These are phyloP conservation scores for Galemys pyrenaicus DNA, from an alignment of 2,113 vertebrate genomes.

Conservation along the genomic window DNA sequence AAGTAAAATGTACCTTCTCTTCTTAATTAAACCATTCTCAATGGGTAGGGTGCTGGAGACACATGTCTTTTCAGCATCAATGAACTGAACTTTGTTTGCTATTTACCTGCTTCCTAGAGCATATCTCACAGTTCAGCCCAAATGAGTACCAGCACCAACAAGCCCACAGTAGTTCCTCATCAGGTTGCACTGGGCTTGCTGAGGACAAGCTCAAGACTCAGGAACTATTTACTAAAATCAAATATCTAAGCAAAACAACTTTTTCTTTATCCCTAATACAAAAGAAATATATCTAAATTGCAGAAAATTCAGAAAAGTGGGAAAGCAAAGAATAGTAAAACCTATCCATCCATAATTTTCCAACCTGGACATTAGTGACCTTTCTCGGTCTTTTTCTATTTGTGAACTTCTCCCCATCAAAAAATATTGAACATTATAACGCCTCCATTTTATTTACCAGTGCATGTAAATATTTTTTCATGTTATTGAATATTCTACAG, in stretches of 20 bases:
- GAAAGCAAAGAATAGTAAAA: constrained; percentile 34
- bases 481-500: constrained; percentile 34
- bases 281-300: constrained; percentile 20
- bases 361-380: not conserved
- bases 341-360: not conserved
- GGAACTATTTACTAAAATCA: not conserved
- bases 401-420: not conserved
- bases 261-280: constrained; percentile 11
- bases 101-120: not conserved
- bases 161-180: not conserved
- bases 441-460: constrained; percentile 6
- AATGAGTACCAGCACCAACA: not conserved
- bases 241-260: not conserved
- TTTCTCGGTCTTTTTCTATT: constrained; percentile 7
- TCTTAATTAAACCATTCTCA: constrained; percentile 45
- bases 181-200: not conserved
- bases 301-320: constrained; percentile 31
- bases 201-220: not conserved
- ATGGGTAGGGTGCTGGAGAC: not conserved
- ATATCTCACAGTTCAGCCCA: not conserved
- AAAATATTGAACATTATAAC: not conserved
- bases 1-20: constrained; percentile 39
- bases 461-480: constrained; percentile 23
- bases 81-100: not conserved
- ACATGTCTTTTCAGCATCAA: not conserved